Conservation (phyloP, 2,113 vertebrate species). For the Lepisosteus oculatus region DNA sequence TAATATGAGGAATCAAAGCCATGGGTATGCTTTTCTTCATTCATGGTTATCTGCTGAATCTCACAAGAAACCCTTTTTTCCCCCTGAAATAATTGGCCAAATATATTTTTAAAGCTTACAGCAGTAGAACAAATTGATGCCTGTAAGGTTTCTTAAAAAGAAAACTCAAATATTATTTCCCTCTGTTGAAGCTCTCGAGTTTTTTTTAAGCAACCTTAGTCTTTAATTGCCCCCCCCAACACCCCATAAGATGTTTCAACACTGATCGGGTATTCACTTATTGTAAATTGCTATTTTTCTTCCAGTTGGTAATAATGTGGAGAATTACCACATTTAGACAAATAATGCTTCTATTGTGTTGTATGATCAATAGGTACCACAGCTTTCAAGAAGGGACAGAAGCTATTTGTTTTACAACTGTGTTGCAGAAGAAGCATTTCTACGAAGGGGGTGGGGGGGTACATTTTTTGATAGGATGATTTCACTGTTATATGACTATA, state of each 20-base stretch:
- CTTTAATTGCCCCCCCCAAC: neutral
- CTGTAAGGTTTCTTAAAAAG: slow-evolving; percentile 5
- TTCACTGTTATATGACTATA: neutral
- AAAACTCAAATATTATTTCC: neutral
- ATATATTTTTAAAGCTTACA: slow-evolving; percentile 12
- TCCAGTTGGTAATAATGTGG: slow-evolving; percentile 1
- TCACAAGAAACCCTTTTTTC: slow-evolving; percentile 1
- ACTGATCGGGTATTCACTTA: slow-evolving; percentile 12
- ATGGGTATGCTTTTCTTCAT: neutral
- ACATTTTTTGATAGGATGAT: neutral
- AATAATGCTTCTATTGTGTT: slow-evolving; percentile 12
- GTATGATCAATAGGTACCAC: neutral
- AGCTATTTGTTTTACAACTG: neutral
- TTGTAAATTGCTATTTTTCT: slow-evolving; percentile 2
- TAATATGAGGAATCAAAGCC: slow-evolving; percentile 3
- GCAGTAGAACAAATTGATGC: slow-evolving; percentile 1
- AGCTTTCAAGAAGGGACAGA: neutral
- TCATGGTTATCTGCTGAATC: slow-evolving; percentile 2
- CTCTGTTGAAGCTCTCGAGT: neutral
- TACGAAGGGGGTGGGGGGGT: neutral
- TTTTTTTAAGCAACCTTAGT: neutral
- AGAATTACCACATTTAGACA: neutral
- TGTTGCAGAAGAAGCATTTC: neutral
- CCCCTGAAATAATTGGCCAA: slow-evolving; percentile 13
- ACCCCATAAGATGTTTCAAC: neutral